Base-by-base conservation (phyloP, 2,888 invertebrate species). In the Nomada fucata region DNA sequence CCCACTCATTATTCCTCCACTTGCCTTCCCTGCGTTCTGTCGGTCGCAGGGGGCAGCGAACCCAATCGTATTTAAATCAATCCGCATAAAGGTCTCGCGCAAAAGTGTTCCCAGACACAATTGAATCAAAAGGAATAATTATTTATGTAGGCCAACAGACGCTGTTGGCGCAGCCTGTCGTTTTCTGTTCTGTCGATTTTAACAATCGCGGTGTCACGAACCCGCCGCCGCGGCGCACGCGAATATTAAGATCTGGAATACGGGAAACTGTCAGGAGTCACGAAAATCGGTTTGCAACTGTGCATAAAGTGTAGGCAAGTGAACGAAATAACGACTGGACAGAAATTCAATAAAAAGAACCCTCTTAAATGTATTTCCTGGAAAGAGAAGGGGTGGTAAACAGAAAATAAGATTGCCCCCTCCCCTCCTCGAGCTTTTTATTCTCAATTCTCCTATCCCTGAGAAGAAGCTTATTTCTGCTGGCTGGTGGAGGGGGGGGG, bases 1-100 rank as follows among this genome's bases (percentile, higher is more conserved):
- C 72, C 68, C 59, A 7, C 47, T 60, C 44, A 63, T 83, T 81
- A 70, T 76, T 57, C 57, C 36, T 44, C 73, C 70, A 74, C 81
- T 83, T 83, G 77, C 63, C 72, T 72, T 4, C 18, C 36, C 67
- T 29, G 55, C 68, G 36, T 59, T 20, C 72, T 76, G 69, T 68
- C 75, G 75, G 57, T 52, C 29, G 42, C 78, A 10, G 18, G 52
- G 0, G 72, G 36, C 15, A 26, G 23, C 42, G 2, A 2, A 52
- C 36, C 63, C 36, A 59, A 74, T 70, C 74, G 74, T 52, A 50
- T 67, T 71, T 79, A 67, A 70, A 26, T 67, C 65, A 60, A 67
- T 74, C 70, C 52, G 61, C 79, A 71, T 81, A 70, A 70, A 67
- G 68, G 42, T 63, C 57, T 60, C 65, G 42, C 61, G 50, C 50